Conservation (phyloP, 2,888 invertebrate genomes). For the Dynastes hyllus region DNA sequence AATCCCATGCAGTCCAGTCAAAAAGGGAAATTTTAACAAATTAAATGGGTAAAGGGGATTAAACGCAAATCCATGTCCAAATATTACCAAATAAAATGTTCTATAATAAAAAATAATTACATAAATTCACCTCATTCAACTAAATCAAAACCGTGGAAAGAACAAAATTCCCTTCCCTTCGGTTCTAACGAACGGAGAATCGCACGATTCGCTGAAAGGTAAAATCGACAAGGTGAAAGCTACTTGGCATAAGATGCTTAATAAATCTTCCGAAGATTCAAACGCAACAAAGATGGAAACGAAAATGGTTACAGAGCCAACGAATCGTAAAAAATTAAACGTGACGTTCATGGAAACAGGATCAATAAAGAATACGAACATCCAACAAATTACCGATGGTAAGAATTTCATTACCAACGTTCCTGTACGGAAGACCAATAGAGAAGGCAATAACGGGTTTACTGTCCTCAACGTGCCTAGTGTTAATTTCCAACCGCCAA, state of each 20-base stretch:
- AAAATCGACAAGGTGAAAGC: conserved; percentile 39
- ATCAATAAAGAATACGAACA: conserved; percentile 19
- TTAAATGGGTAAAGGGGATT: conserved; percentile 44
- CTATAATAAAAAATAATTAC: conserved; percentile 66
- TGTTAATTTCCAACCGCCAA: conserved; percentile 61
- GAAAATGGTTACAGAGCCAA: not conserved
- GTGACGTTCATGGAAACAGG: conserved; percentile 15
- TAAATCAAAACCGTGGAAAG: conserved; percentile 62
- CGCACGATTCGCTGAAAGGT: conserved; percentile 23
- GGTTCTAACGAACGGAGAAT: conserved; percentile 30
- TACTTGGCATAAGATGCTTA: conserved; percentile 1
- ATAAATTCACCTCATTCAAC: conserved; percentile 63
- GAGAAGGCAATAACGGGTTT: conserved; percentile 35
- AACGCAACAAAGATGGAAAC: conserved; percentile 13
- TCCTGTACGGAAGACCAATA: conserved; percentile 22
- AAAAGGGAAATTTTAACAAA: not conserved
- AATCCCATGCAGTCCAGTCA: conserved; percentile 8
- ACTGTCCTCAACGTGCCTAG: conserved; percentile 69
- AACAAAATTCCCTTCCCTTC: conserved; percentile 40
- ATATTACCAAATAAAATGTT: conserved; percentile 65
- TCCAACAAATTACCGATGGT: not conserved
- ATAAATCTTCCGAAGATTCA: no score
- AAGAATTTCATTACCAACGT: conserved; percentile 21
- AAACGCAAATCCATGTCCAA: conserved; percentile 49
- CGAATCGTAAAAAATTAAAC: not conserved